Evolutionary conservation across 2,797 vertebrate genomes (phyloP), one percentile per base, ranked within the genome.

Genomic region (Prunella strophiata): DNA sequence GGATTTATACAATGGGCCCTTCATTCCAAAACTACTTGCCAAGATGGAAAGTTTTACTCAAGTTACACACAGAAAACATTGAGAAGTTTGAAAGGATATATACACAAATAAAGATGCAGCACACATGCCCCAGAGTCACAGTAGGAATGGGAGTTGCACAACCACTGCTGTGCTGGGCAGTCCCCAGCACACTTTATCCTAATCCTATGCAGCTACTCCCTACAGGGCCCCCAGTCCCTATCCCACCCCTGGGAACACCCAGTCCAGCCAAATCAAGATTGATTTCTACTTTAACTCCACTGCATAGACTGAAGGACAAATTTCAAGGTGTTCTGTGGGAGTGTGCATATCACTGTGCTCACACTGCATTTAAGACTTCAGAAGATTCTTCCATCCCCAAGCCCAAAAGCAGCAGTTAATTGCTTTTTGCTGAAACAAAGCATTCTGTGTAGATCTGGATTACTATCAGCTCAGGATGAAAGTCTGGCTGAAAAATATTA

Each of bases 31-130:
- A 58, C 16, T 16, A 43, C 72, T 68, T 40, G 42, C 76, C 65
- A 83, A 88, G 57, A 72, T n/a, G 57, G 72, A 85, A 93, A 91
- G 50, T 72, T 91, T 83, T 47, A 52, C 81, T 91, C 59, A 38
- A 87, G 76, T 65, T 85, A 52, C 34, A 62, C 40, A 59, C 38
- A 75, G 51, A 51, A 78, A 91, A 57, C 32, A 74, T 4, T 40
- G 52, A 81, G 30, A 47, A n/a, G 25, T 70, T 73, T 71, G 45
- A 59, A 89, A 67, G 32, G 14, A 61, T 23, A 70, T 8, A 34
- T 10, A 58, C 5, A 92, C 55, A 89, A 90, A 26, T 25, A 70
- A 70, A 89, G 50, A 83, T 16, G 42, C 47, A 72, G 85, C 42
- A 74, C 40, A 71, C 8, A 6, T 40, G 81, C 14, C 61, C 1